phyloP scores from a whole-genome alignment of 2,888 invertebrate genomes.

The Trichogramma dendrolimi region DNA sequence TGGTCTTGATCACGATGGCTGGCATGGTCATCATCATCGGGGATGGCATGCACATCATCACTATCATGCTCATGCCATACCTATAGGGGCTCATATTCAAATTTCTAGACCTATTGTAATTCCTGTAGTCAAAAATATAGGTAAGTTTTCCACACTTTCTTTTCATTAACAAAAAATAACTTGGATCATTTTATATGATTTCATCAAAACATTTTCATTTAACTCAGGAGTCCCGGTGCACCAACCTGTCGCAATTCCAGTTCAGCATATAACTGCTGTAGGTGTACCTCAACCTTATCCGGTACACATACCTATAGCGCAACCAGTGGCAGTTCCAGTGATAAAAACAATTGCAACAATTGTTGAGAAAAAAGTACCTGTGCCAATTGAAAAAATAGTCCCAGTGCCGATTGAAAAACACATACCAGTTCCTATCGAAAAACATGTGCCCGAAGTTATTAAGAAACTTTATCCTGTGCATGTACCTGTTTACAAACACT shows the following conservation, averaged over 20 bases:
- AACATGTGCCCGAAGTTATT: constrained; percentile 64
- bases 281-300: constrained; percentile 65
- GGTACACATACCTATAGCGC: constrained; percentile 65
- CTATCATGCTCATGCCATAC: constrained; percentile 54
- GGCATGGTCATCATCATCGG: not conserved
- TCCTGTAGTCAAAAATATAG: constrained; percentile 64
- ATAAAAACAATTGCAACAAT: constrained; percentile 66
- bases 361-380: constrained; percentile 67
- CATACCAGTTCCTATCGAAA: constrained; percentile 65
- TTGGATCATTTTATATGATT: not conserved
- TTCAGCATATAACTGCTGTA: constrained; percentile 58
- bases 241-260: constrained; percentile 61
- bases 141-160: constrained; percentile 39
- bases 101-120: constrained; percentile 64
- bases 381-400: constrained; percentile 64
- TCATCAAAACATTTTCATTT: not conserved
- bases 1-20: constrained; percentile 17
- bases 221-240: constrained; percentile 56
- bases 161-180: not conserved
- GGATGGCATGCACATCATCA: constrained; percentile 40
- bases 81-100: constrained; percentile 62
- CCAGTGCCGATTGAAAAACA: constrained; percentile 66
- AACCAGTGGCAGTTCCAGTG: constrained; percentile 65
- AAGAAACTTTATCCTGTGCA: constrained; percentile 67
- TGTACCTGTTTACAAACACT: constrained; percentile 66